Conservation (phyloP, 64 coral and sea anemone genomes). For the Acropora yongei region DNA sequence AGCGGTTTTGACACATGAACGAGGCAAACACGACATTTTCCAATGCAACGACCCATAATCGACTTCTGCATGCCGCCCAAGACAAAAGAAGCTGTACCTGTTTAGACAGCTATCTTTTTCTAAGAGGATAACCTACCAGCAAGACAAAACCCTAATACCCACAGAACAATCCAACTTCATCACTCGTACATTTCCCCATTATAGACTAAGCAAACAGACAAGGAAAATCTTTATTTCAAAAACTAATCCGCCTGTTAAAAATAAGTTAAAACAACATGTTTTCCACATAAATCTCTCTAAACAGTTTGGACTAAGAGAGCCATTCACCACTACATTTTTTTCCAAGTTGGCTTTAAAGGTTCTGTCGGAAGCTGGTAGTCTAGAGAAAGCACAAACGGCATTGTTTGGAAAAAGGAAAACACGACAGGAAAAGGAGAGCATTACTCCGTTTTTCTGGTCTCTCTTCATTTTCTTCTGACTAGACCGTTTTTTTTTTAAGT, state of each 20-base stretch:
- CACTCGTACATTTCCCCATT: neutral
- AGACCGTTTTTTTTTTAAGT: neutral
- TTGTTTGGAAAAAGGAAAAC: too few relatives aligned
- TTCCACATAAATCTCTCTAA: neutral
- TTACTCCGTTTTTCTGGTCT: neutral
- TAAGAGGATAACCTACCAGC: too few relatives aligned
- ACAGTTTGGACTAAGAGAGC: neutral
- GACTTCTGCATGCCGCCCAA: too few relatives aligned
- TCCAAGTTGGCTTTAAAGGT: too few relatives aligned
- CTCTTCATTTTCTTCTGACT: neutral
- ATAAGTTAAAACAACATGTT: neutral
- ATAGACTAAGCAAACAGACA: neutral
- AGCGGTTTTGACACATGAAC: too few relatives aligned
- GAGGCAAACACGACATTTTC: too few relatives aligned
- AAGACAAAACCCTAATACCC: neutral
- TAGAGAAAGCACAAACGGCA: too few relatives aligned
- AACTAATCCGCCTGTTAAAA: slow-evolving; percentile 5
- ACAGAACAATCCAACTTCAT: neutral
- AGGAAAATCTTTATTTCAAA: slow-evolving; percentile 4
- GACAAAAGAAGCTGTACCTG: too few relatives aligned
- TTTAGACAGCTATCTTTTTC: too few relatives aligned
- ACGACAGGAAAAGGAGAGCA: neutral
- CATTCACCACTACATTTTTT: neutral
- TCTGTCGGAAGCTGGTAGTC: too few relatives aligned
- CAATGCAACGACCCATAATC: too few relatives aligned